These are phyloP conservation scores for Bradypodion pumilum DNA, from an alignment of 2,797 vertebrate genomes.

Conservation along the genomic window DNA sequence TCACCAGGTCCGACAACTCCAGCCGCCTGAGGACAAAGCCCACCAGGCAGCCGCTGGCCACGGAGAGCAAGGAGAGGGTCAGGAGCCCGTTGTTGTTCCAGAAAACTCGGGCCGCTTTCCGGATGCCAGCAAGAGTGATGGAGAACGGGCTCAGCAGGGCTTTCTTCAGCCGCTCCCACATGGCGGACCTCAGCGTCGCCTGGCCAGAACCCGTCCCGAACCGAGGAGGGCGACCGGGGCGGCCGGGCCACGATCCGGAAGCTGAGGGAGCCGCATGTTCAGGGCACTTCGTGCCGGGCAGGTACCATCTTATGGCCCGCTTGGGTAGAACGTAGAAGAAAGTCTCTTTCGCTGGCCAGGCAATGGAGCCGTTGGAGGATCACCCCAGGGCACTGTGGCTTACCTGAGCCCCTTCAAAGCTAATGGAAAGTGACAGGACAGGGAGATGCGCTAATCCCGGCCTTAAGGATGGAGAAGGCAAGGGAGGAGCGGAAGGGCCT, in stretches of 20 bases:
- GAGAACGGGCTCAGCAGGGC: conserved; percentile 37
- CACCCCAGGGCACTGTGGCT: conserved; percentile 18
- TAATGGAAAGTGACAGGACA: conserved; percentile 63
- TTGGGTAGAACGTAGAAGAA: neutral
- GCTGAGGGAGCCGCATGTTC: conserved; percentile 24
- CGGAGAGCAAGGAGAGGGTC: conserved; percentile 82
- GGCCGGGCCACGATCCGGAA: neutral
- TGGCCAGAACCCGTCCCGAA: neutral
- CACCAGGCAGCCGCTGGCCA: conserved; percentile 81
- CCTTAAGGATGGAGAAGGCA: neutral
- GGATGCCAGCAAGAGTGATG: neutral
- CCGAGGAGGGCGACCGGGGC: neutral
- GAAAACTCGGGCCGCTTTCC: conserved; percentile 58
- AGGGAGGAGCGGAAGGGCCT: neutral
- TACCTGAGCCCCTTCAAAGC: conserved; percentile 40
- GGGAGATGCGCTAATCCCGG: conserved; percentile 42
- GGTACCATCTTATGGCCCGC: fast-evolving
- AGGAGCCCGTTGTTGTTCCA: conserved; percentile 81
- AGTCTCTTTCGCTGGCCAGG: neutral
- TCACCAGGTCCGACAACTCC: conserved; percentile 84
- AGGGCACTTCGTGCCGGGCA: fast-evolving
- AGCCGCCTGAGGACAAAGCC: conserved; percentile 83
- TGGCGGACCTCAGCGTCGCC: neutral
- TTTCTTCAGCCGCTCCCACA: conserved; percentile 65
- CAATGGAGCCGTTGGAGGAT: neutral